Evolutionary conservation across 2,113 vertebrate species (phyloP).

Genomic region (Columbina picui): DNA sequence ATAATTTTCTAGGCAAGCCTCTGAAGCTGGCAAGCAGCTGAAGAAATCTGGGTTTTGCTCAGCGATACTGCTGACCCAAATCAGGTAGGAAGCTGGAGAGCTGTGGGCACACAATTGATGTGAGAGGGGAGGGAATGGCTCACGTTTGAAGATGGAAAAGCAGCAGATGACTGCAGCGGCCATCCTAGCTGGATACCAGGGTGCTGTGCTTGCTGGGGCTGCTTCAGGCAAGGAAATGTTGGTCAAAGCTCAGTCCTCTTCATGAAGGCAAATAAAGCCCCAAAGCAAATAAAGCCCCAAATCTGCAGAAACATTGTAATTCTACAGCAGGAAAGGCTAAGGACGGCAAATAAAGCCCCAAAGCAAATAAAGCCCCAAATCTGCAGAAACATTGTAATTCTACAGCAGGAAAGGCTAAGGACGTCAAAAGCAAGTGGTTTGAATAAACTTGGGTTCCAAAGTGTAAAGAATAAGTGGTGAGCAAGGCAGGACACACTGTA

Average conservation of each 20-base stretch:
- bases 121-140: background rate
- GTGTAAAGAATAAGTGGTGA: background rate
- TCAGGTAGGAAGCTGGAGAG: background rate
- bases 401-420: background rate
- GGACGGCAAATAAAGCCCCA: too few relatives aligned
- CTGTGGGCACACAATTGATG: rapidly evolving
- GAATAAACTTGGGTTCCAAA: background rate
- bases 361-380: background rate
- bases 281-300: too few relatives aligned
- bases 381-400: background rate
- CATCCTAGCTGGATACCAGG: background rate
- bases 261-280: background rate
- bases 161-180: background rate
- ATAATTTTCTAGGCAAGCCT: background rate
- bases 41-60: background rate
- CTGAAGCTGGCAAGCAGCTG: background rate
- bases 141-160: background rate
- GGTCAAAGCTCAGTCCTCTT: background rate
- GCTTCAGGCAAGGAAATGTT: background rate
- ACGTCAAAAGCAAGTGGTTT: background rate
- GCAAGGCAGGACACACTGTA: background rate
- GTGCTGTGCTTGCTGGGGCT: background rate
- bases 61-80: rapidly evolving
- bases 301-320: background rate
- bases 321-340: background rate